Evolutionary conservation across 2,113 vertebrate genomes (phyloP).

Genomic region (Fukomys damarensis): DNA sequence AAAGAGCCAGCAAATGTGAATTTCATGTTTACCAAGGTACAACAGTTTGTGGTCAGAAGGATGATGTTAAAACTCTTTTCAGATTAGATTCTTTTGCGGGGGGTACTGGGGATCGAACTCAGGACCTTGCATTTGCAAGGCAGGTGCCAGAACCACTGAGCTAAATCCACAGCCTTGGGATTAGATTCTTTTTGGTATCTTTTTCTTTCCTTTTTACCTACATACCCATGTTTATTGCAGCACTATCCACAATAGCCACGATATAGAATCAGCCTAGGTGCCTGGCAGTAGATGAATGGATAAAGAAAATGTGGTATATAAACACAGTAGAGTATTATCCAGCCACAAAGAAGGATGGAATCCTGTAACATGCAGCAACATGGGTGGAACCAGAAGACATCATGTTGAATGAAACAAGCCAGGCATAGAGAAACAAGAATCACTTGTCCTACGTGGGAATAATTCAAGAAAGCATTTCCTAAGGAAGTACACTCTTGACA

Average conservation of each 20-base stretch:
- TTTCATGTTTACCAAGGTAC: background rate
- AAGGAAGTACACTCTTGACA: conserved; percentile 96
- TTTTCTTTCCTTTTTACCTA: background rate
- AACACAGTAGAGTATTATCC: background rate
- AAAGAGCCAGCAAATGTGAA: background rate
- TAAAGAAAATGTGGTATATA: background rate
- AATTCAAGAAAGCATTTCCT: conserved; percentile 96
- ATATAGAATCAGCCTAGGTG: background rate
- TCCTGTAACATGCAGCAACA: background rate
- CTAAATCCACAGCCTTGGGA: no score
- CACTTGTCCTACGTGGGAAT: background rate
- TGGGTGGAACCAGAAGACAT: background rate
- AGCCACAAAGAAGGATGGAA: background rate
- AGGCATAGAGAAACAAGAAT: background rate
- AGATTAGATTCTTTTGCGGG: background rate
- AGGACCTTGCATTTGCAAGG: no score
- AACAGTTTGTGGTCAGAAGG: no score
- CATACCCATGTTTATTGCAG: background rate
- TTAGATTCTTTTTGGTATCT: background rate
- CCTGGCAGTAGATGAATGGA: background rate
- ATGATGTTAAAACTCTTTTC: background rate
- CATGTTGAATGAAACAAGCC: background rate
- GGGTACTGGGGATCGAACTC: no score
- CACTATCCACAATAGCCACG: background rate
- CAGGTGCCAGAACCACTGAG: no score